A percentile compares a stretch with the other conserved stretches of the same genome.
phyloP scores from a whole-genome alignment of 2,113 vertebrate genomes.

The Neolamprologus falcicula region DNA sequence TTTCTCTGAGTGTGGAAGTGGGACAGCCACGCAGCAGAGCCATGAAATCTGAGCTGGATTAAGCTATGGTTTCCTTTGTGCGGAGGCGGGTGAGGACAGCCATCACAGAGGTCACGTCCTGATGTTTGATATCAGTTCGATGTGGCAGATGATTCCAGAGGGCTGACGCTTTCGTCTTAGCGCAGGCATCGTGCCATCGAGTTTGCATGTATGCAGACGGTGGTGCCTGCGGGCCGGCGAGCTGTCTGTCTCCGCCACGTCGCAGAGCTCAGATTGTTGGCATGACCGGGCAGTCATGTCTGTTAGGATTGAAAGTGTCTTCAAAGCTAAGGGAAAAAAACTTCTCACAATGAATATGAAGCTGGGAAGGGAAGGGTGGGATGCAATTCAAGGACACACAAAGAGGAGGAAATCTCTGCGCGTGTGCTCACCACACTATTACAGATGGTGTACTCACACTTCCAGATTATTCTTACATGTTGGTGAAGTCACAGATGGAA shows the following conservation, averaged over 20 bases:
- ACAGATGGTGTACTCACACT: slow-evolving; percentile 3
- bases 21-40: not conserved
- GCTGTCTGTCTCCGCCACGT: not conserved
- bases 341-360: not conserved
- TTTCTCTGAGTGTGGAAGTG: not conserved
- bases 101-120: not conserved
- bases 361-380: not conserved
- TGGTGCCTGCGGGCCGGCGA: not conserved
- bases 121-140: not conserved
- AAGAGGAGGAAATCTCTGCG: not conserved
- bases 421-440: not conserved
- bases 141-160: not conserved
- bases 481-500: not conserved
- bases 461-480: not conserved
- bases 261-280: not conserved
- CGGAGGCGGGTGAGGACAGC: not conserved
- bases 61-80: not conserved
- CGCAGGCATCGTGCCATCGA: not conserved
- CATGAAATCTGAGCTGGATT: slow-evolving; percentile 4
- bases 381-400: slow-evolving; percentile 8
- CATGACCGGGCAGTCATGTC: not conserved
- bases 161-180: not conserved
- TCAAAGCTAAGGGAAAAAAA: not conserved
- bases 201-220: not conserved
- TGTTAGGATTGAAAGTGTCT: not conserved